A percentile compares a stretch with the other conserved stretches of the same genome.
Conservation (phyloP, 2,888 invertebrate genomes). For the Pharmacophagus antenor region DNA sequence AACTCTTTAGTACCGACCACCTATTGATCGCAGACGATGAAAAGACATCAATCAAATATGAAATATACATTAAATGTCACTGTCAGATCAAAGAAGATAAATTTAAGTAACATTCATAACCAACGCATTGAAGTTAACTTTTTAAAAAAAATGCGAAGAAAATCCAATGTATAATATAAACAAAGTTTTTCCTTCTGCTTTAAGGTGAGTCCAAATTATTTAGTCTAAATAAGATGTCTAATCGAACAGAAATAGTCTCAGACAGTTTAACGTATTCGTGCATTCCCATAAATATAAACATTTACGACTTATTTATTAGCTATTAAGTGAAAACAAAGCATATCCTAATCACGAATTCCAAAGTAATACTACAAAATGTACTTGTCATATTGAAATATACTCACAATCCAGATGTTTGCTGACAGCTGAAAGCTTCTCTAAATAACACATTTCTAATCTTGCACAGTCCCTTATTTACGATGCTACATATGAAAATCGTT, state of each 20-base stretch:
- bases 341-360: too few relatives aligned
- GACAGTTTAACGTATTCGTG: not conserved
- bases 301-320: too few relatives aligned
- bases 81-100: constrained; percentile 37
- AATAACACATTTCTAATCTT: too few relatives aligned
- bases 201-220: constrained; percentile 18
- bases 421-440: too few relatives aligned
- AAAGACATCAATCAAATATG: constrained; percentile 8
- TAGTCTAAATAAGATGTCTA: not conserved
- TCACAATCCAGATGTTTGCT: too few relatives aligned
- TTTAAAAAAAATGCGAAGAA: constrained; percentile 25
- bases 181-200: constrained; percentile 8
- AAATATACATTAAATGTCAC: constrained; percentile 25
- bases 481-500: too few relatives aligned
- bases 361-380: too few relatives aligned
- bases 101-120: constrained; percentile 37
- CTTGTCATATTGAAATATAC: too few relatives aligned
- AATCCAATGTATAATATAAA: constrained; percentile 17
- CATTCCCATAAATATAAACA: not conserved
- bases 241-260: not conserved
- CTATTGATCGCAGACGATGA: not conserved
- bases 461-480: too few relatives aligned
- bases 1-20: constrained; percentile 2
- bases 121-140: constrained; percentile 14
- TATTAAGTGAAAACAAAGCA: too few relatives aligned